These are phyloP conservation scores for Peromyscus attwateri DNA, from an alignment of 2,797 vertebrate species.

Conservation along the genomic window DNA sequence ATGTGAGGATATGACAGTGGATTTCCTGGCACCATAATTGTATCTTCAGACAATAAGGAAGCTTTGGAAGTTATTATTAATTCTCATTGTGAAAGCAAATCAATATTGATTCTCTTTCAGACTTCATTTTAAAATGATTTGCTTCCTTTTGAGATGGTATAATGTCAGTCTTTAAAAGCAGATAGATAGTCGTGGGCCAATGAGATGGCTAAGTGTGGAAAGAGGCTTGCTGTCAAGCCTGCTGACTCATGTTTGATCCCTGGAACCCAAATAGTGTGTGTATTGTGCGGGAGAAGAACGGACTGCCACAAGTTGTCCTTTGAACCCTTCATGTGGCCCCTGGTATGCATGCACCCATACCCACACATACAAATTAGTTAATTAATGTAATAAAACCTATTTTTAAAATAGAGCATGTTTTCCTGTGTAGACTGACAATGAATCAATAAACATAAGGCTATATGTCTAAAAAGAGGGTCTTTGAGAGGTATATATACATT, in stretches of 20 bases:
- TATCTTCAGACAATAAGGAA: constrained; percentile 12
- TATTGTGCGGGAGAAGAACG: rapidly evolving
- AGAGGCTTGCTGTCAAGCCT: not conserved
- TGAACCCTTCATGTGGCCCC: not conserved
- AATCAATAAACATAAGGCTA: not conserved
- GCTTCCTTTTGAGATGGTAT: not conserved
- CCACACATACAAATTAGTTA: not conserved
- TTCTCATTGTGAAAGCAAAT: not conserved
- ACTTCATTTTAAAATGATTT: not conserved
- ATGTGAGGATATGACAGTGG: not conserved
- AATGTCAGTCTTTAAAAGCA: not conserved
- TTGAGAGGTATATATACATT: not conserved
- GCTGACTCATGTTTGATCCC: not conserved
- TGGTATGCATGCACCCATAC: not conserved
- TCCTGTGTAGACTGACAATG: not conserved
- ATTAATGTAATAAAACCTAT: not conserved
- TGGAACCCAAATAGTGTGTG: not conserved
- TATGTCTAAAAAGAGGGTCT: not conserved
- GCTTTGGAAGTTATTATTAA: not conserved
- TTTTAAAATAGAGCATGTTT: not conserved
- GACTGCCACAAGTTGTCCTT: not conserved
- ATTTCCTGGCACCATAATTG: not conserved
- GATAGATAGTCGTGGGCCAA: not conserved
- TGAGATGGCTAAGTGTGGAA: not conserved
- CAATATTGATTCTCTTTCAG: not conserved